Percentiles rank a stretch among this genome's conserved stretches.
Conservation (phyloP, 64 coral and sea anemone species). For the Montipora cactus region DNA sequence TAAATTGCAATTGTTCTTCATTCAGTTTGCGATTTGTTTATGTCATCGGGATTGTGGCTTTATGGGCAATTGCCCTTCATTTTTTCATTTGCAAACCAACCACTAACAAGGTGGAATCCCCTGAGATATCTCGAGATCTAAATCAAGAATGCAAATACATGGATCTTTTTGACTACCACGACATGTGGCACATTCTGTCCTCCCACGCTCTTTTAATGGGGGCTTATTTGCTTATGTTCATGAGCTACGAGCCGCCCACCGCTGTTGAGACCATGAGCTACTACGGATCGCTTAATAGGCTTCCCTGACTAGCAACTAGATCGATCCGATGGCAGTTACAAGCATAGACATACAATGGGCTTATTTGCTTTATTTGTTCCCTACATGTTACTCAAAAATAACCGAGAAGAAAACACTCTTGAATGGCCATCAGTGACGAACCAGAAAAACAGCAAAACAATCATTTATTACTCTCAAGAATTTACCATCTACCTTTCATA, state of each 20-base stretch:
- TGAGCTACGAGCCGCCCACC: neutral
- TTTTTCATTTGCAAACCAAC: slow-evolving; percentile 59
- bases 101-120: slow-evolving; percentile 43
- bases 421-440: too few species aligned
- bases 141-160: slow-evolving; percentile 67
- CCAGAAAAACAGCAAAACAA: too few species aligned
- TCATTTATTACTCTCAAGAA: too few species aligned
- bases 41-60: neutral
- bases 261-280: too few species aligned
- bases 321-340: too few species aligned
- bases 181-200: slow-evolving; percentile 81
- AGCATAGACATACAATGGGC: too few species aligned
- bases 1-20: neutral
- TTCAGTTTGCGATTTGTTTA: neutral
- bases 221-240: slow-evolving; percentile 61
- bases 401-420: too few species aligned
- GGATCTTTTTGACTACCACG: slow-evolving; percentile 72
- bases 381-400: too few species aligned
- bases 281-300: too few species aligned
- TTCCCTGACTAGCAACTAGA: too few species aligned
- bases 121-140: slow-evolving; percentile 61
- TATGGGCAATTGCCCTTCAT: neutral
- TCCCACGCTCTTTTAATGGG: slow-evolving; percentile 69
- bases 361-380: too few species aligned
- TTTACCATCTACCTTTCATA: too few species aligned